Percentiles rank a stretch among this genome's conserved stretches.
Evolutionary conservation across 2,888 invertebrate species (phyloP).

Genomic region (Cheilosia scutellata): DNA sequence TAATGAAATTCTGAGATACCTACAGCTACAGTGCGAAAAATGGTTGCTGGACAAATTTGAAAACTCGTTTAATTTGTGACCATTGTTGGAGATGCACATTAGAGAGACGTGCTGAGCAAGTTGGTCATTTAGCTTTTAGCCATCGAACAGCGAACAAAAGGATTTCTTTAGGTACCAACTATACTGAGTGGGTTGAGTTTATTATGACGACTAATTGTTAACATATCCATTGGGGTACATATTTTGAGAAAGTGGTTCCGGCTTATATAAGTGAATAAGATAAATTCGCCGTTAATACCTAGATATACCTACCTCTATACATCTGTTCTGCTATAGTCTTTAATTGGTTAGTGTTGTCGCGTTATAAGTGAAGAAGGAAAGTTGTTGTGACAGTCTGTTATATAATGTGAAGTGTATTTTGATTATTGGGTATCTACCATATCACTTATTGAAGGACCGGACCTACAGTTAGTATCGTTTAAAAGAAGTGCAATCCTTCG

Average conservation of each 20-base stretch:
- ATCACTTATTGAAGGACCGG: no score
- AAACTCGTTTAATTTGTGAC: slow-evolving; percentile 31
- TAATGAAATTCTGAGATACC: neutral
- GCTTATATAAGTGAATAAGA: neutral
- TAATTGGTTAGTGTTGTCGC: no score
- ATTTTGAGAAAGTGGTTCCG: slow-evolving; percentile 34
- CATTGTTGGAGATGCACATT: slow-evolving; percentile 30
- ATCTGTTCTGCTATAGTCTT: no score
- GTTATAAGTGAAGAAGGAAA: no score
- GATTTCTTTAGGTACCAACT: neutral
- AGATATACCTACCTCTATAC: no score
- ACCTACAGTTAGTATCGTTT: no score
- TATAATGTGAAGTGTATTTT: no score
- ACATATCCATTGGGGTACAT: slow-evolving; percentile 4
- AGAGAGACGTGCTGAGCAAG: slow-evolving; percentile 15
- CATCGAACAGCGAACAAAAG: slow-evolving; percentile 17
- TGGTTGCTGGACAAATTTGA: slow-evolving; percentile 5
- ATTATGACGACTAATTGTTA: slow-evolving; percentile 20
- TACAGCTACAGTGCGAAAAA: slow-evolving; percentile 11
- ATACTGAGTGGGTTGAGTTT: slow-evolving; percentile 2
- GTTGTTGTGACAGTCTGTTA: no score
- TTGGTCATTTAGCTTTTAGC: slow-evolving; percentile 13
- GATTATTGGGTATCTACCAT: no score
- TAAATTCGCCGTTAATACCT: slow-evolving; percentile 9
- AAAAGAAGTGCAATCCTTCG: no score